Conservation (phyloP, 2,113 vertebrate species). For the Cynocephalus volans region DNA sequence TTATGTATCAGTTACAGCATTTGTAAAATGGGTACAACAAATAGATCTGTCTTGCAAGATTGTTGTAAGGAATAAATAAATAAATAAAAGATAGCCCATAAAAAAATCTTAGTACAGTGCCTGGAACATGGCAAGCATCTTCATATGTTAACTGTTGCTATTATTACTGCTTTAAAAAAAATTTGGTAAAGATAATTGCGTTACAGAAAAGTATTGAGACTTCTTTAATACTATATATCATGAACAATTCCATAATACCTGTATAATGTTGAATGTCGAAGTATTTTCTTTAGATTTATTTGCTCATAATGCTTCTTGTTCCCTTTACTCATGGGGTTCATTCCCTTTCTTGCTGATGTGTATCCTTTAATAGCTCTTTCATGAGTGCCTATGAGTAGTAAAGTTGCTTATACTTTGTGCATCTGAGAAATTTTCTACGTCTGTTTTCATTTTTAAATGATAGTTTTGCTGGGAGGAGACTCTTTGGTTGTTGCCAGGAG, state of each 20-base stretch:
- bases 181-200: neutral
- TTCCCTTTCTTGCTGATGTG: neutral
- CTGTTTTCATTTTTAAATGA: neutral
- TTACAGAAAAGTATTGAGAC: neutral
- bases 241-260: neutral
- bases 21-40: neutral
- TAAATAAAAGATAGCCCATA: neutral
- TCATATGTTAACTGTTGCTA: neutral
- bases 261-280: neutral
- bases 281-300: conserved; percentile 38
- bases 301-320: neutral
- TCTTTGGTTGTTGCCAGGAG: neutral
- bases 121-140: neutral
- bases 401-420: neutral
- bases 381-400: neutral
- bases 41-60: neutral
- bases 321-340: neutral
- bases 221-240: neutral
- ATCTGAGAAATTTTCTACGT: neutral
- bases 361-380: neutral
- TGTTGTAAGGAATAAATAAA: neutral
- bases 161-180: neutral
- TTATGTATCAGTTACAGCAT: neutral
- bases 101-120: neutral
- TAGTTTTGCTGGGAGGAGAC: neutral